These are phyloP conservation scores for Ceratothoa steindachneri DNA, from an alignment of 2,888 invertebrate genomes.

Conservation along the genomic window DNA sequence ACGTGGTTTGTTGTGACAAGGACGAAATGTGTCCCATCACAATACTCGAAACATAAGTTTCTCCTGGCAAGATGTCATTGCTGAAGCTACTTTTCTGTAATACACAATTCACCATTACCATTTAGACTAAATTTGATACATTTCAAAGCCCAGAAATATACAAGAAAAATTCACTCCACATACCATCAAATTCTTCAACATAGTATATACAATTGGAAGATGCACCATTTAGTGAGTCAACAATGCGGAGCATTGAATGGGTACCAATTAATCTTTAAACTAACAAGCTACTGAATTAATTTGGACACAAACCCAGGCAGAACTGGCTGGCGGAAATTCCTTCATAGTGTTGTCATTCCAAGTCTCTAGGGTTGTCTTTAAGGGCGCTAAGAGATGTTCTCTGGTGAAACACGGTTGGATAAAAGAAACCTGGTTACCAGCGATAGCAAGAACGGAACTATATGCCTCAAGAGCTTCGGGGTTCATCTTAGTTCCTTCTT, in stretches of 20 bases:
- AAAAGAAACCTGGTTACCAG: constrained; percentile 49
- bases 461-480: constrained; percentile 55
- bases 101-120: too few species aligned
- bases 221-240: too few species aligned
- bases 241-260: too few species aligned
- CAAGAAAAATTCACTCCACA: too few species aligned
- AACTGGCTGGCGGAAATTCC: constrained; percentile 58
- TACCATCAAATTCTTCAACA: too few species aligned
- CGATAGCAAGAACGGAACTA: constrained; percentile 55
- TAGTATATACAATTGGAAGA: too few species aligned
- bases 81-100: constrained; percentile 64
- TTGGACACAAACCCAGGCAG: not conserved
- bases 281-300: too few species aligned
- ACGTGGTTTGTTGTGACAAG: constrained; percentile 61
- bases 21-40: constrained; percentile 63
- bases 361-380: constrained; percentile 61
- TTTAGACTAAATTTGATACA: too few species aligned
- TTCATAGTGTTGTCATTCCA: constrained; percentile 61
- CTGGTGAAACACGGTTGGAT: constrained; percentile 53
- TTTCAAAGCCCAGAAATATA: too few species aligned
- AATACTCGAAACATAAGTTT: constrained; percentile 74
- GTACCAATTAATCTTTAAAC: too few species aligned
- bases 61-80: constrained; percentile 74
- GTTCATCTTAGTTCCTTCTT: constrained; percentile 55
- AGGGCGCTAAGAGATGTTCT: constrained; percentile 59